Evolutionary conservation across 2,888 invertebrate genomes (phyloP).

Genomic region (Agrochola circellaris): DNA sequence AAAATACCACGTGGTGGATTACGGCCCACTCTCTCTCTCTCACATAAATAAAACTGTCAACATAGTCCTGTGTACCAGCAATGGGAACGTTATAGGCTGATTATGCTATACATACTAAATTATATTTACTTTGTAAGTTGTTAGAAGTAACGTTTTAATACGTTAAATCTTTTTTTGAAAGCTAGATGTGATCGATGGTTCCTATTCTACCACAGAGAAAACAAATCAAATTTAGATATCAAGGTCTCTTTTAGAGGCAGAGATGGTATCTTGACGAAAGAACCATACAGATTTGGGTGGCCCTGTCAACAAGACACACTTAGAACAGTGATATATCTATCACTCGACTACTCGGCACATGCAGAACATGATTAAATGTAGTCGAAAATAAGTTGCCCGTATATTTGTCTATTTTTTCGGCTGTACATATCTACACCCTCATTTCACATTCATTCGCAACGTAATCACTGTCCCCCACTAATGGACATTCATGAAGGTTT

Average conservation of each 20-base stretch:
- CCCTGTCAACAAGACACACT: neutral
- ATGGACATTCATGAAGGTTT: constrained; percentile 66
- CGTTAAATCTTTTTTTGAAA: neutral
- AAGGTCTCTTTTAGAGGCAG: neutral
- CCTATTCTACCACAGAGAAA: neutral
- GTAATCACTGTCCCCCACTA: constrained; percentile 71
- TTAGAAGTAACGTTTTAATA: neutral
- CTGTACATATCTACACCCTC: constrained; percentile 54
- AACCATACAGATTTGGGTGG: neutral
- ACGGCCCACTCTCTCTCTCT: neutral
- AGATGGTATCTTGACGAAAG: neutral
- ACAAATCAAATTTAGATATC: neutral
- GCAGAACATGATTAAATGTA: constrained; percentile 6
- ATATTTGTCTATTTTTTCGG: neutral
- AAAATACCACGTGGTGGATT: neutral
- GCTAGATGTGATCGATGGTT: neutral
- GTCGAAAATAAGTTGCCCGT: neutral
- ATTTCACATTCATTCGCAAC: constrained; percentile 73
- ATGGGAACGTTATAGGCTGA: neutral
- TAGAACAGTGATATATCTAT: neutral
- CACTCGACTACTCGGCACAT: neutral
- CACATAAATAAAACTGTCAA: no score
- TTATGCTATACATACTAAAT: neutral
- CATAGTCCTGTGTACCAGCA: no score
- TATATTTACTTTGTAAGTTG: neutral